Percentiles rank a stretch among this genome's conserved stretches.
These are phyloP conservation scores for Drosophila ambigua DNA, from an alignment of 1,140 invertebrate genomes.

Conservation along the genomic window DNA sequence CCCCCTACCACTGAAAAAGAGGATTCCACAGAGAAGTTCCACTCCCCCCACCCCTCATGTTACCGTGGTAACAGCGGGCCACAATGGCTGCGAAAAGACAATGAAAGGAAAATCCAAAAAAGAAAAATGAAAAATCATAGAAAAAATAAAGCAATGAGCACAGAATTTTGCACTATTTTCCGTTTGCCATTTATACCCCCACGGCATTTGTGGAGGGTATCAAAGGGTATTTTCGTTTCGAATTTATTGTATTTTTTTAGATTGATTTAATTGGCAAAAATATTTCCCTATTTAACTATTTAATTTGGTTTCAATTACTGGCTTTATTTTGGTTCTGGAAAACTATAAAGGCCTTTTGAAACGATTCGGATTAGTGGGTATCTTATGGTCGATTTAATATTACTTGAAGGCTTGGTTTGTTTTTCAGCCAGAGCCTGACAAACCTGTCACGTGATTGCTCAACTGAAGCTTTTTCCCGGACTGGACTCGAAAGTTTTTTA, in stretches of 20 bases:
- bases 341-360: too few species aligned
- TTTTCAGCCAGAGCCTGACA: constrained; percentile 70
- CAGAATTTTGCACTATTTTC: constrained; percentile 54
- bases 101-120: constrained; percentile 25
- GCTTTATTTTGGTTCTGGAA: not conserved
- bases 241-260: too few species aligned
- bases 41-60: not conserved
- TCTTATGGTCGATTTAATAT: not conserved
- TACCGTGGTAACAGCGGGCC: constrained; percentile 30
- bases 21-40: too few species aligned
- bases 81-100: constrained; percentile 24
- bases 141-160: constrained; percentile 33
- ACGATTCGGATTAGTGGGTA: too few species aligned
- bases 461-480: constrained; percentile 48
- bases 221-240: too few species aligned
- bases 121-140: constrained; percentile 24
- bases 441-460: constrained; percentile 79
- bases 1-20: not conserved
- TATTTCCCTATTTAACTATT: too few species aligned
- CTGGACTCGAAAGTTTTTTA: constrained; percentile 26
- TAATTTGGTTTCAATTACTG: too few species aligned
- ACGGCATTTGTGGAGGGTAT: too few species aligned
- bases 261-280: too few species aligned
- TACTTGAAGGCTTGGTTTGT: constrained; percentile 67
- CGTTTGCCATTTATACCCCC: not conserved